phyloP scores from a whole-genome alignment of 2,797 vertebrate genomes.

The Sebastolobus altivelis region DNA sequence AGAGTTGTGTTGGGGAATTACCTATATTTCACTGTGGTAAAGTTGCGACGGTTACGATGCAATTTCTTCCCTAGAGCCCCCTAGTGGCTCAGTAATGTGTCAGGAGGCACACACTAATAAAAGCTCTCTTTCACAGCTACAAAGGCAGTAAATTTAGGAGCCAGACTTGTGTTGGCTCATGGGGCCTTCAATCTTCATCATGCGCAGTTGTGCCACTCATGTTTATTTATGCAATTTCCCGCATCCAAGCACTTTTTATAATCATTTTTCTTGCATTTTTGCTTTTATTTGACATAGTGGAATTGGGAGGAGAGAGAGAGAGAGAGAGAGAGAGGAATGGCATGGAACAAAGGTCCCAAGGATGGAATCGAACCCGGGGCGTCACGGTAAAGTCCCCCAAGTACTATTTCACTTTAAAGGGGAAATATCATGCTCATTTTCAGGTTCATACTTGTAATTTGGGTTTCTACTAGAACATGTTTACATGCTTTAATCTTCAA shows the following conservation, averaged over 20 bases:
- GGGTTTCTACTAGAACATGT: too few relatives aligned
- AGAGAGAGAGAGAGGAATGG: not conserved
- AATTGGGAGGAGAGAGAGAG: not conserved
- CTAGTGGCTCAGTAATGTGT: constrained; percentile 59
- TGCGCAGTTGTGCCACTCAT: constrained; percentile 8
- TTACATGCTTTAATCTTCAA: too few relatives aligned
- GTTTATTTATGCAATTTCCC: constrained; percentile 22
- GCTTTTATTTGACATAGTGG: not conserved
- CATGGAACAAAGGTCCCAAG: not conserved
- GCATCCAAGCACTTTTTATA: not conserved
- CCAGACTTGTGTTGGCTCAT: constrained; percentile 26
- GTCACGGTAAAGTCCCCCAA: not conserved
- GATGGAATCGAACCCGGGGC: not conserved
- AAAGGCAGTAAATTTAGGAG: constrained; percentile 41
- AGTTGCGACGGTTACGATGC: constrained; percentile 42
- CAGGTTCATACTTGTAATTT: too few relatives aligned
- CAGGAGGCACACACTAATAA: constrained; percentile 44
- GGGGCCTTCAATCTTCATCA: constrained; percentile 35
- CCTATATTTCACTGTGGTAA: constrained; percentile 46
- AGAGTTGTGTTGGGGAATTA: constrained; percentile 19
- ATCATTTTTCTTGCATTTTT: not conserved
- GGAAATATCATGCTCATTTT: too few relatives aligned
- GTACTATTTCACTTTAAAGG: not conserved
- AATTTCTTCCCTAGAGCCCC: constrained; percentile 51
- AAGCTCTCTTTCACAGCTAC: constrained; percentile 36